Evolutionary conservation across 2,888 invertebrate genomes (phyloP), one percentile per base, ranked within the genome.

Genomic region (Belgica antarctica): DNA sequence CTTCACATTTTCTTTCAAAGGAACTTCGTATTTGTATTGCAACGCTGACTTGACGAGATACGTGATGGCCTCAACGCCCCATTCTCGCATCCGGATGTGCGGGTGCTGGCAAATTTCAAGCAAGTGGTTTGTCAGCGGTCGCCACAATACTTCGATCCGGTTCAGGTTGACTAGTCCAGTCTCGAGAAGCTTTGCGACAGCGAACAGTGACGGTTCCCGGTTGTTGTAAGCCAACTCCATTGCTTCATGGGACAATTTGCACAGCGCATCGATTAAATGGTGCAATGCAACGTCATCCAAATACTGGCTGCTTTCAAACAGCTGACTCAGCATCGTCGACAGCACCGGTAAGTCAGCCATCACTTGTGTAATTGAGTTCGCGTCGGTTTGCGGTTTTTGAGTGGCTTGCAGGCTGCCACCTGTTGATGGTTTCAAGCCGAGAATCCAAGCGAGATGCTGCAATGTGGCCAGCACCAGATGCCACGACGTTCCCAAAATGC

Each of bases 181-280:
- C 82, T 99, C 98, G n/a, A 98, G 82, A n/a, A 98, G 82, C 79
- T 98, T 98, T 1, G 97, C 96, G 1, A 98, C 95, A 1, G 97
- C 96, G 81, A 98, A 98, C 70, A 97, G 80, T 0, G 96, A 97
- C 0, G 97, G 97, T 77, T 98, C 97, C 78, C 95, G 85, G 79
- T 96, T 97, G 8, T 94, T 91, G 79, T 94, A 96, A 0, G 96
- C 96, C 71, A 96, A 81, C 76, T 97, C 96, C 95, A 97, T 96
- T 24, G 96, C 94, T 79, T 99, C 98, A 72, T 94, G 90, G 0
- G 96, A 96, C 19, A 98, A 83, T 80, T 96, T 96, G 77, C 96
- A 96, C 0, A 99, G 83, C 0, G 97, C 97, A 78, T 97, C 96
- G 69, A 99, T 95, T 34, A 99, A 83, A 78, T 97, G 96, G 80